Evolutionary conservation across 1,140 invertebrate genomes (phyloP), one percentile per base, ranked within the genome.

Genomic region (Episyrphus balteatus): DNA sequence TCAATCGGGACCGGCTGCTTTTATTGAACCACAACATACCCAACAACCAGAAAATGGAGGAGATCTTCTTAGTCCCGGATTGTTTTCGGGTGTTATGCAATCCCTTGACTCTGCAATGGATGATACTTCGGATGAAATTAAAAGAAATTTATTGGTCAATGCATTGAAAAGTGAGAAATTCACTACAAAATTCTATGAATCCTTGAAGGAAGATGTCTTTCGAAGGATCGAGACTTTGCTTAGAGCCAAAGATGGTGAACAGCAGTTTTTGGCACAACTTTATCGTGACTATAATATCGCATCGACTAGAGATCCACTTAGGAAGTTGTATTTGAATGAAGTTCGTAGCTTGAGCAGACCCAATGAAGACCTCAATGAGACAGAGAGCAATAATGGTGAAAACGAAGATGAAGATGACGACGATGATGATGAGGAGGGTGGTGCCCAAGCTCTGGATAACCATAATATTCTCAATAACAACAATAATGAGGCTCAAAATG

Each of bases 161-260:
- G 63, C 63, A 8, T 39, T 66, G 3, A 66, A 66, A 41, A 66
- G 62, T 48, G 63, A 66, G 34, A 66, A 66, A 49, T 76, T 75
- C 5, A 72, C 74, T 1, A 73, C 75, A 3, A 80, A 80, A 60
- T 69, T 80, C 19, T 80, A 80, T 59, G 78, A 81, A 51, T 72
- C 78, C 12, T 66, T 82, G 14, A 69, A 78, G 36, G 80, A 81
- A 56, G 79, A 80, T 60, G 77, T 84, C 3, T 83, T 81, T 56
- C 78, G 82, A 12, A 77, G 83, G 57, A 73, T 86, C 2, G 78
- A 78, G n/a, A 76, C 79, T 3, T 66, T 84, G 12, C 79, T 86
- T 26, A 75, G 77, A 2, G 79, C 78, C 1, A 84, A 84, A 61
- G 79, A 81, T 61, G 76, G 70, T 40, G 70, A 80, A 48, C 81